Base-by-base conservation (phyloP, 2,797 vertebrate species). In the Characodon lateralis region DNA sequence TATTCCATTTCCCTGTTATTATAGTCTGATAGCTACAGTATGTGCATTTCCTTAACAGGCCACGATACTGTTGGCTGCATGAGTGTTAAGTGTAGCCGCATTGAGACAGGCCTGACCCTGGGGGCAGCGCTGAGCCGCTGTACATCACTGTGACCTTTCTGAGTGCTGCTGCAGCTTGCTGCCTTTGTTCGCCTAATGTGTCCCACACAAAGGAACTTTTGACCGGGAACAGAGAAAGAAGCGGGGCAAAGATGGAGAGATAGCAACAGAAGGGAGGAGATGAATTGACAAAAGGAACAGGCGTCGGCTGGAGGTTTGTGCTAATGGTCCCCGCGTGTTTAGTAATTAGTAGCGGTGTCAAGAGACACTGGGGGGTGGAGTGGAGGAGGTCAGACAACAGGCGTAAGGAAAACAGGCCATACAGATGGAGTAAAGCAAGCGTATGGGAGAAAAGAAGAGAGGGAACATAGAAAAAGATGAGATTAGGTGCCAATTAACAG, bases 291-390 rank as follows among this genome's bases (percentile, higher is more conserved):
- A 88, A 91, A 69, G 90, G 88, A 76, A 83, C 83, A 77, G 74
- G 80, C 87, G 66, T 80, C 77, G 76, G 90, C 82, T 84, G 86
- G 83, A 87, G 88, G 90, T 83, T 91, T 22, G 1, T 24, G 28
- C 93, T 93, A 93, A 94, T 93, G 90, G 91, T 85, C 91, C 90
- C 90, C 80, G 83, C 86, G 87, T 82, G 91, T 91, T 92, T 89
- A 83, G 89, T 90, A 91, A 93, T 93, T 92, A 92, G 89, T 80
- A 87, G 76, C 70, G 0, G 85, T 87, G 90, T 93, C 89, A 88
- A 83, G 92, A 90, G 86, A 90, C 28, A 68, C 69, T 39, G 69
- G 28, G 74, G 72, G 66, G 87, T 76, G 70, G 71, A 56, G 76
- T 1, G 16, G 31, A 79, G 85, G 83, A 58, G 84, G 85, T 82